phyloP scores from a whole-genome alignment of 2,797 vertebrate species.

The Pseudocheirus occidentalis region DNA sequence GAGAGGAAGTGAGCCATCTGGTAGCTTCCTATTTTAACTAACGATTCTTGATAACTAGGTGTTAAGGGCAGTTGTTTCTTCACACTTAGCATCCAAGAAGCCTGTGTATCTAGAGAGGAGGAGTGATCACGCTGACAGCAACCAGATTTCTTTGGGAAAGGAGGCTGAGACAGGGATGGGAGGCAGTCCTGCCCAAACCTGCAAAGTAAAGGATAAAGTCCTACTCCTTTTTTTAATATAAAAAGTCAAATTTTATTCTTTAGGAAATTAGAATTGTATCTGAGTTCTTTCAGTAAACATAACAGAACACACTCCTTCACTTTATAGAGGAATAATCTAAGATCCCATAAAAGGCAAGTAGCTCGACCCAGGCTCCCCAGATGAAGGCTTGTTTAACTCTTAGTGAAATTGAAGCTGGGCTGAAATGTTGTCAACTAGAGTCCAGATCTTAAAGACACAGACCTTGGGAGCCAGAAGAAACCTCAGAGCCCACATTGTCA shows the following conservation, averaged over 20 bases:
- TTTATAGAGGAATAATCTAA: neutral
- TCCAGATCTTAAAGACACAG: neutral
- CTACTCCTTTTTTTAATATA: neutral
- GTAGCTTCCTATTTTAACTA: neutral
- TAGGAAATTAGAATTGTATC: neutral
- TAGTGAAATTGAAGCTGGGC: neutral
- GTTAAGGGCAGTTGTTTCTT: constrained; percentile 4
- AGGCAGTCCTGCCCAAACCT: neutral
- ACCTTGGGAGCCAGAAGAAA: neutral
- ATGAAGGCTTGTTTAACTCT: neutral
- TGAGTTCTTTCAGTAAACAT: neutral
- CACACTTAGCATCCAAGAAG: neutral
- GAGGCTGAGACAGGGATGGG: neutral
- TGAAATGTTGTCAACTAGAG: neutral
- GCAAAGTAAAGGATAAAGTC: neutral
- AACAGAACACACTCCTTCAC: neutral
- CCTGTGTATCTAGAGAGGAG: neutral
- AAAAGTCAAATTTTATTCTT: neutral
- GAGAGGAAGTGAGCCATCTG: neutral
- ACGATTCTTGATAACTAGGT: neutral
- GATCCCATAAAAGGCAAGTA: neutral
- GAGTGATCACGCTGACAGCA: neutral
- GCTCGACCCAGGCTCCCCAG: neutral
- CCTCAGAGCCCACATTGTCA: neutral
- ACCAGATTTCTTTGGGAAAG: neutral